Base-by-base conservation (phyloP, 2,113 vertebrate species). In the Catharus fuscescens region DNA sequence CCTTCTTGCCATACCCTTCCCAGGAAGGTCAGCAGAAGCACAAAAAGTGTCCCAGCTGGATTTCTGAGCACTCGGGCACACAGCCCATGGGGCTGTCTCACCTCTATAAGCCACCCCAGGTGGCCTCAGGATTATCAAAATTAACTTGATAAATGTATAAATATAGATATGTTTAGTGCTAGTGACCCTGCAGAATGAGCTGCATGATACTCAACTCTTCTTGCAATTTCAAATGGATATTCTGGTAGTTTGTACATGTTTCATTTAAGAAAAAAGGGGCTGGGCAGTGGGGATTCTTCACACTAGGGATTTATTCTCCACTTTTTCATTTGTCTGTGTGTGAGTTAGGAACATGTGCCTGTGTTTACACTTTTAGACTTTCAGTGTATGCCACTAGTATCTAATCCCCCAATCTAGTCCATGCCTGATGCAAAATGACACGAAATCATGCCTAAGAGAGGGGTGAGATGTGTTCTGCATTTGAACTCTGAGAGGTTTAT, bases 331-430 rank as follows among this genome's bases (percentile, higher is more conserved):
- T 70, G 3, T 18, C 18, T 80, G 3, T 80, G 19, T 80, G 24
- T 54, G 42, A 77, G 40, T 52, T 16, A 34, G 45, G 45, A 60
- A 36, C 5, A 8, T 0, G 1, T 12, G 19, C 7, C 28, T 53
- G 3, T 24, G 15, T 32, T 18, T 32, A 21, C 32, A 14, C 12
- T 25, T 44, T 48, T 13, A 48, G 10, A 8, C 31, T 54, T 36
- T 62, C 20, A 42, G 26, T 23, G 34, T n/a, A 4, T 19, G 12
- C 5, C 26, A 32, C 9, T 0, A 0, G 28, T 11, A 34, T 3
- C 40, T 81, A 18, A 81, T 48, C 21, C 19, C 10, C 11, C 28
- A 8, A 8, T 40, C 23, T 31, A 10, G 45, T 60, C 45, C 17
- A 5, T 40, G 50, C 4, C 13, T 29, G 9, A 40, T 6, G 34